A percentile compares a stretch with the other conserved stretches of the same genome.
Evolutionary conservation across 2,113 vertebrate genomes (phyloP).

Genomic region (Melanotaenia duboulayi): DNA sequence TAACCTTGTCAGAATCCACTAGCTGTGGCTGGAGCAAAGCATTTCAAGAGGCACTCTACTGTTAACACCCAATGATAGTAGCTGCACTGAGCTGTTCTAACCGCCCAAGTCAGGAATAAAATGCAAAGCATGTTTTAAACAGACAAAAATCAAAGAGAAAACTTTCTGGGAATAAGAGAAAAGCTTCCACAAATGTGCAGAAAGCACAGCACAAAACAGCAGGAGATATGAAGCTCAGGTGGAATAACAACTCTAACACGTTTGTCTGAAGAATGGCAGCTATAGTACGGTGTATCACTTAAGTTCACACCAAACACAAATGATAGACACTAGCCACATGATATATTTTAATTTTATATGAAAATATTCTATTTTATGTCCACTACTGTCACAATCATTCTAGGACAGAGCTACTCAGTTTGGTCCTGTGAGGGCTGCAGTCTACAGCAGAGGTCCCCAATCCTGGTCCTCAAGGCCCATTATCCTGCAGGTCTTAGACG

Average conservation of each 20-base stretch:
- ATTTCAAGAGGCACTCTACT: neutral
- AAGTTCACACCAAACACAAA: neutral
- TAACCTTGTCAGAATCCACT: neutral
- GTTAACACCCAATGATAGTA: neutral
- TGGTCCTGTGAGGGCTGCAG: too few relatives aligned
- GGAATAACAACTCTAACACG: conserved; percentile 26
- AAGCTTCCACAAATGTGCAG: neutral
- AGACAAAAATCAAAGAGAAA: neutral
- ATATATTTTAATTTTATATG: neutral
- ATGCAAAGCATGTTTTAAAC: conserved; percentile 11
- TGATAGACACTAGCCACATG: neutral
- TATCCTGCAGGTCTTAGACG: too few relatives aligned
- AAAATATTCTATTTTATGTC: neutral
- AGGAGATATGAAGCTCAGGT: conserved; percentile 18
- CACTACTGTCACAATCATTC: neutral
- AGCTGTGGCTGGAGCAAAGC: conserved; percentile 13
- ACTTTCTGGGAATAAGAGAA: neutral
- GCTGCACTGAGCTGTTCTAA: neutral
- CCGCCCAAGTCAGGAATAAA: neutral
- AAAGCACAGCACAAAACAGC: conserved; percentile 9
- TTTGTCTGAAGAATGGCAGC: conserved; percentile 2
- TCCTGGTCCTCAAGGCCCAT: too few relatives aligned
- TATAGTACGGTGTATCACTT: neutral
- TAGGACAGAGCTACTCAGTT: too few relatives aligned
- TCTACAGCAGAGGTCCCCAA: too few relatives aligned